Conservation (phyloP, 2,888 invertebrate genomes). For the Cantharis rustica region DNA sequence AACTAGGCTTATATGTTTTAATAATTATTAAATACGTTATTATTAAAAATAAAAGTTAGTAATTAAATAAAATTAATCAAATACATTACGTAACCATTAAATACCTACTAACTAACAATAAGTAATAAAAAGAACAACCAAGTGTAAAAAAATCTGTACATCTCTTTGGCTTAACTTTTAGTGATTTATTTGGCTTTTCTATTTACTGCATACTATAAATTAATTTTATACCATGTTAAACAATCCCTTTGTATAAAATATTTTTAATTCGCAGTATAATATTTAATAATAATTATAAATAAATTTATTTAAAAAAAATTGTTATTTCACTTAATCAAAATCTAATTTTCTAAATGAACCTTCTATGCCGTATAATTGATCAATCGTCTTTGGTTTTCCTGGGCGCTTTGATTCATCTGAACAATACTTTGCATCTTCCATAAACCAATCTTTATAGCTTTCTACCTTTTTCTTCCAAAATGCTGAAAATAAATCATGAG, state of each 20-base stretch:
- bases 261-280: not conserved
- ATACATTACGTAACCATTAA: too few relatives aligned
- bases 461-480: constrained; percentile 59
- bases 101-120: too few relatives aligned
- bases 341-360: constrained; percentile 61
- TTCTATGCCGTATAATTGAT: constrained; percentile 61
- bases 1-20: too few relatives aligned
- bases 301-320: not conserved
- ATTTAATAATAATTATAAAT: not conserved
- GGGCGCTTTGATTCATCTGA: constrained; percentile 61
- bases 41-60: too few relatives aligned
- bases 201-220: not conserved
- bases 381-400: constrained; percentile 60
- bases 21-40: too few relatives aligned
- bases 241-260: not conserved
- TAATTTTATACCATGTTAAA: not conserved
- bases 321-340: constrained; percentile 53
- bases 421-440: constrained; percentile 57
- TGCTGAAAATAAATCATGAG: not conserved
- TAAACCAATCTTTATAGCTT: constrained; percentile 58
- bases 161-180: not conserved
- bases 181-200: not conserved
- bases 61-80: too few relatives aligned
- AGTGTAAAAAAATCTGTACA: too few relatives aligned
- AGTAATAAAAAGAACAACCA: too few relatives aligned